Conservation (phyloP, 1,140 invertebrate species). For the Zaprionus lachaisei region DNA sequence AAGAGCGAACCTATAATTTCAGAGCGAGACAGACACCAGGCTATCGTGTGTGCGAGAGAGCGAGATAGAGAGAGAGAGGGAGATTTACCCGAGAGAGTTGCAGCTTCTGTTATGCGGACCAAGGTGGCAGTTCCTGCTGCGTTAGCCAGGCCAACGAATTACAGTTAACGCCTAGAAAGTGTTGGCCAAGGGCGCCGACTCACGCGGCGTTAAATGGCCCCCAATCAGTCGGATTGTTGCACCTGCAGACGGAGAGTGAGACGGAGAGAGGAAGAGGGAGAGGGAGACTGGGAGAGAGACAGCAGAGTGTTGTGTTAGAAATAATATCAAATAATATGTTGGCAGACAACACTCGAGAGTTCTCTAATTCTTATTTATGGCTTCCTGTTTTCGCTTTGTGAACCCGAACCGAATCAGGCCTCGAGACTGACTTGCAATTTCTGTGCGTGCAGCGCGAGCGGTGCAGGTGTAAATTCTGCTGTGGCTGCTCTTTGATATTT, state of each 20-base stretch:
- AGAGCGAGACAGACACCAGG: slow-evolving; percentile 9
- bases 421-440: slow-evolving; percentile 71
- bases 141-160: slow-evolving; percentile 62
- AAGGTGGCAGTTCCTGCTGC: slow-evolving; percentile 76
- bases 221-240: slow-evolving; percentile 66
- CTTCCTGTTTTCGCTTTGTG: slow-evolving; percentile 54
- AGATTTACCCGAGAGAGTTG: slow-evolving; percentile 47
- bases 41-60: background rate
- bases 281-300: slow-evolving; percentile 3
- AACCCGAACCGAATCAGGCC: background rate
- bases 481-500: slow-evolving; percentile 18
- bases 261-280: background rate
- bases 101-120: slow-evolving; percentile 33
- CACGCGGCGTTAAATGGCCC: slow-evolving; percentile 77
- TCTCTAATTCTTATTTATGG: slow-evolving; percentile 81
- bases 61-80: slow-evolving; percentile 23
- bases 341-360: slow-evolving; percentile 34
- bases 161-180: slow-evolving; percentile 77
- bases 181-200: slow-evolving; percentile 63
- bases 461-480: slow-evolving; percentile 75
- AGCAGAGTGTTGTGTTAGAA: slow-evolving; percentile 59
- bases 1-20: slow-evolving; percentile 76
- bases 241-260: slow-evolving; percentile 54
- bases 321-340: slow-evolving; percentile 80
- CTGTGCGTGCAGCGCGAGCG: slow-evolving; percentile 53